Conservation (phyloP, 2,888 invertebrate species). For the Hirtodrosophila confusa region DNA sequence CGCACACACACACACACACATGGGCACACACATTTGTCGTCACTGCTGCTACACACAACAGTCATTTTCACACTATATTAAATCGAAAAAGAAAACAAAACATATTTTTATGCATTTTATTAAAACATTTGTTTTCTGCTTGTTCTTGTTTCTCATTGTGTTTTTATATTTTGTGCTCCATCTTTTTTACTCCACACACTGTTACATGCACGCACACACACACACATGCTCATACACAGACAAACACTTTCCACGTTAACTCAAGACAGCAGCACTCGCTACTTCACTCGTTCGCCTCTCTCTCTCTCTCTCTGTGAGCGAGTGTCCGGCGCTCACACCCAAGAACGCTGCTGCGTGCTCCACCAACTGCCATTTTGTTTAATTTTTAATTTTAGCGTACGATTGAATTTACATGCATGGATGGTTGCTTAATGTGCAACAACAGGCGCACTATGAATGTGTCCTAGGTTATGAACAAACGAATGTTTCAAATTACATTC, state of each 20-base stretch:
- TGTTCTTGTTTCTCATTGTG: conserved; percentile 55
- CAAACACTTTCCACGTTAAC: conserved; percentile 63
- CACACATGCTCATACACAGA: conserved; percentile 26
- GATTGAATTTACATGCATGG: conserved; percentile 58
- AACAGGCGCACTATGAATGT: conserved; percentile 42
- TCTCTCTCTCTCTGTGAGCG: conserved; percentile 42
- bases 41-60: conserved; percentile 38
- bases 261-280: conserved; percentile 53
- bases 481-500: conserved; percentile 13
- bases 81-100: conserved; percentile 25
- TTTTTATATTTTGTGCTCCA: conserved; percentile 67
- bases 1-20: conserved; percentile 31
- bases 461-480: conserved; percentile 58
- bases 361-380: conserved; percentile 83
- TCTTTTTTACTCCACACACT: conserved; percentile 64
- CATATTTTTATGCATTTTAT: conserved; percentile 11
- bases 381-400: conserved; percentile 68
- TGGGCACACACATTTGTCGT: conserved; percentile 5
- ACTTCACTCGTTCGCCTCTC: conserved; percentile 52
- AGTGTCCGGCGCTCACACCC: conserved; percentile 67
- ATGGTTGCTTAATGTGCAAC: conserved; percentile 48
- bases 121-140: conserved; percentile 14
- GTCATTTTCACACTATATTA: conserved; percentile 41
- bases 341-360: conserved; percentile 63
- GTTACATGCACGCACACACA: conserved; percentile 39